phyloP scores from a whole-genome alignment of 2,113 vertebrate genomes.

The Oreochromis aureus region DNA sequence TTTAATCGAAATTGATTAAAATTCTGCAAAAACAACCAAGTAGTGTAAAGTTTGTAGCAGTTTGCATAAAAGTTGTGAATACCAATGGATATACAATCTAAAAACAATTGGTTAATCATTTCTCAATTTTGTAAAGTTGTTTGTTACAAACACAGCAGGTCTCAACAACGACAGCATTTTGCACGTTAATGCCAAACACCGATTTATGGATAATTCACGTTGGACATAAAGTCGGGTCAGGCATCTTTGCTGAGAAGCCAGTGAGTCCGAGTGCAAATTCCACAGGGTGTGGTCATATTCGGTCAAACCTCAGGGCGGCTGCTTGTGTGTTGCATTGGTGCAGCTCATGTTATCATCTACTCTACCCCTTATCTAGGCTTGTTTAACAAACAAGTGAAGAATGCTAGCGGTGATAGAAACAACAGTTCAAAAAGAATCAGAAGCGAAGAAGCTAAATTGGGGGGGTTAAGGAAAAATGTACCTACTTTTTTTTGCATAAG shows the following conservation, averaged over 20 bases:
- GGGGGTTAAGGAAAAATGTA: neutral
- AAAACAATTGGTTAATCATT: neutral
- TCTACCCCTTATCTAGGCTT: neutral
- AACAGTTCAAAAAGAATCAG: conserved; percentile 14
- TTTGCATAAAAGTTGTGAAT: neutral
- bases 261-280: neutral
- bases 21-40: neutral
- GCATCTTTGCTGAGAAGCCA: neutral
- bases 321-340: neutral
- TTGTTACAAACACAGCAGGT: neutral
- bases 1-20: neutral
- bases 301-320: neutral
- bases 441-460: conserved; percentile 1
- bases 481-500: conserved; percentile 24
- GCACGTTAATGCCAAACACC: neutral
- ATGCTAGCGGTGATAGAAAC: neutral
- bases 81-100: neutral
- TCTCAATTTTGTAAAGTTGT: neutral
- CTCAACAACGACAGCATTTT: neutral
- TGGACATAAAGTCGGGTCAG: neutral
- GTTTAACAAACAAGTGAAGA: neutral
- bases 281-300: neutral
- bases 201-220: neutral
- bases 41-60: rapidly evolving
- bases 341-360: neutral